Evolutionary conservation across 2,888 invertebrate genomes (phyloP).

Genomic region (Criorhina ranunculi): DNA sequence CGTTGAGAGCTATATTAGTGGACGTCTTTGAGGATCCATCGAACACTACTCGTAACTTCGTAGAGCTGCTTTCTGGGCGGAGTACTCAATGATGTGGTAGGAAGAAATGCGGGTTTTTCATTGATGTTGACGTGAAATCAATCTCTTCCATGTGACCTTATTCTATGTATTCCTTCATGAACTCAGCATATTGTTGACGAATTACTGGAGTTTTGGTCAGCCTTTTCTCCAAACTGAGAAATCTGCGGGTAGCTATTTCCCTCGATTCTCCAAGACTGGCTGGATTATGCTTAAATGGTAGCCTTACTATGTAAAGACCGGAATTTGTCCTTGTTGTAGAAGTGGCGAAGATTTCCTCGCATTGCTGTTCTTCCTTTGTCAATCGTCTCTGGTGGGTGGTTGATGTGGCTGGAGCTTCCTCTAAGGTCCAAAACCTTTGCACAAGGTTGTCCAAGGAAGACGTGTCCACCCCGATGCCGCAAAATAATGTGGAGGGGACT

Average conservation of each 20-base stretch:
- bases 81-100: not conserved
- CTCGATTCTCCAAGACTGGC: not conserved
- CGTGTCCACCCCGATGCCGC: too few species aligned
- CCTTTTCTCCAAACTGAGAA: conserved; percentile 5
- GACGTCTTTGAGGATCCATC: not conserved
- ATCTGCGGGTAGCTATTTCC: not conserved
- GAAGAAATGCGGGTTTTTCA: not conserved
- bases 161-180: not conserved
- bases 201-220: not conserved
- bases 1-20: not conserved
- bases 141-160: conserved; percentile 1
- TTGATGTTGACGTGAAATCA: not conserved
- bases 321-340: conserved; percentile 3
- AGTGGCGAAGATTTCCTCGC: conserved; percentile 8
- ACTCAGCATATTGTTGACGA: conserved; percentile 1
- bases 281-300: not conserved
- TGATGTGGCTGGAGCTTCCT: not conserved
- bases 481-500: not conserved
- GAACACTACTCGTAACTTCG: not conserved
- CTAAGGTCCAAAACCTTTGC: conserved; percentile 3
- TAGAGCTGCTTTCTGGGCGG: not conserved
- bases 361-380: not conserved
- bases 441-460: too few species aligned
- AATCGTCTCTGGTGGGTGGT: not conserved
- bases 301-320: conserved; percentile 1